Conservation (phyloP, 2,113 vertebrate species). For the Nerophis lumbriciformis region DNA sequence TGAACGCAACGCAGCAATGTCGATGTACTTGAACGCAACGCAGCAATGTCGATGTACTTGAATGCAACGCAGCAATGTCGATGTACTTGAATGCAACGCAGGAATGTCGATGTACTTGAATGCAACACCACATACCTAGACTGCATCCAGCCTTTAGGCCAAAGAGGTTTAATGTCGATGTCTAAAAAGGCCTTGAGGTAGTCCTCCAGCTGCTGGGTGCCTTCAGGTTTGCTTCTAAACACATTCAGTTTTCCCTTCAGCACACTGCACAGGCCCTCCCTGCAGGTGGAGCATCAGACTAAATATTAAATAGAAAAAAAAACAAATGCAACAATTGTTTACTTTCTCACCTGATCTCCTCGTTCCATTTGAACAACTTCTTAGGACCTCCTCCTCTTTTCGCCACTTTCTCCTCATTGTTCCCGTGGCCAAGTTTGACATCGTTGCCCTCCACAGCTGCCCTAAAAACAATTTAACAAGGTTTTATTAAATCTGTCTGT, state of each 20-base stretch:
- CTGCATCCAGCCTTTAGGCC: conserved; percentile 98
- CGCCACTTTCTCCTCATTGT: conserved; percentile 79
- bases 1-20: too few relatives aligned
- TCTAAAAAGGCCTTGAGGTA: conserved; percentile 85
- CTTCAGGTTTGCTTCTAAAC: conserved; percentile 73
- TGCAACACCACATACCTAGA: conserved; percentile 71
- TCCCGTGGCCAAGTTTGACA: conserved; percentile 79
- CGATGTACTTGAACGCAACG: too few relatives aligned
- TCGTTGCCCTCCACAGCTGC: conserved; percentile 81
- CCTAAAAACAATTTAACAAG: conserved; percentile 55
- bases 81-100: too few relatives aligned
- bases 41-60: too few relatives aligned
- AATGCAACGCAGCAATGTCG: too few relatives aligned
- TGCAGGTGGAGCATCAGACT: conserved; percentile 34
- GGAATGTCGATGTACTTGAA: too few relatives aligned
- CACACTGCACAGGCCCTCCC: conserved; percentile 80
- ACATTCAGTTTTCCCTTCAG: conserved; percentile 79
- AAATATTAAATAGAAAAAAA: background rate
- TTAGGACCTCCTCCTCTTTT: conserved; percentile 79
- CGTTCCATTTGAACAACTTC: conserved; percentile 92
- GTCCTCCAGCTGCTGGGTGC: conserved; percentile 78
- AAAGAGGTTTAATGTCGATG: conserved; percentile 84
- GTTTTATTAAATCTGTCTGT: background rate
- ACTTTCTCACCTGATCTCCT: conserved; percentile 80
- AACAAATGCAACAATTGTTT: background rate